phyloP scores from a whole-genome alignment of 1,140 invertebrate species.

The Paraescarpia echinospica region DNA sequence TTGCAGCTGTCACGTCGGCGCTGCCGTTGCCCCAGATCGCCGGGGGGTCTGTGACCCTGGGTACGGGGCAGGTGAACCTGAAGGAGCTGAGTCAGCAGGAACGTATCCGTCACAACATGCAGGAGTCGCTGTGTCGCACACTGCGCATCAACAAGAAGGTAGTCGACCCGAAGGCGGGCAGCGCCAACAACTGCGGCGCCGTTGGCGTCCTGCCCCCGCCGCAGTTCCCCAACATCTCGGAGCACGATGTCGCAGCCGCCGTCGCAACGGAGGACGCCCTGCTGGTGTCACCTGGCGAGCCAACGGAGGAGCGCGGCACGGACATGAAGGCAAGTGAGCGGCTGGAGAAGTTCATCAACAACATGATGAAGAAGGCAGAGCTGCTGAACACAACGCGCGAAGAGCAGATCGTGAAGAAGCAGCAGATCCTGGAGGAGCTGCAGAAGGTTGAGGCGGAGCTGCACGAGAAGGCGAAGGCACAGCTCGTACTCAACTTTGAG shows the following conservation, averaged over 20 bases:
- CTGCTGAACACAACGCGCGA: conserved; percentile 59
- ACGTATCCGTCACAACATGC: conserved; percentile 39
- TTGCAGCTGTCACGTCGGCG: background rate
- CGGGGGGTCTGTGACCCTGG: too few species aligned
- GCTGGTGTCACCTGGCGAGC: background rate
- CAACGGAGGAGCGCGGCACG: background rate
- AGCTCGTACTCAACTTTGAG: conserved; percentile 12
- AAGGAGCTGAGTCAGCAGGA: conserved; percentile 34
- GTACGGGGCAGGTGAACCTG: conserved; percentile 30
- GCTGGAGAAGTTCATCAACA: conserved; percentile 56
- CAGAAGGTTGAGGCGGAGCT: conserved; percentile 76
- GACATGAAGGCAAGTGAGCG: conserved; percentile 52
- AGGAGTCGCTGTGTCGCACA: conserved; percentile 32
- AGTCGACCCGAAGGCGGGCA: background rate
- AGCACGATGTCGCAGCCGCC: background rate
- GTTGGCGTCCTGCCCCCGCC: background rate
- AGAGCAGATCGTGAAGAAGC: conserved; percentile 72
- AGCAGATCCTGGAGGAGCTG: conserved; percentile 77
- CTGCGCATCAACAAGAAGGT: conserved; percentile 3
- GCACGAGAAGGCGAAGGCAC: conserved; percentile 65
- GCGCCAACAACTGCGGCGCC: background rate
- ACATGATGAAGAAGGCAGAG: conserved; percentile 57
- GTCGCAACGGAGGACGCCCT: background rate
- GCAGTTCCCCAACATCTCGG: background rate
- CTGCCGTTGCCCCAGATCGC: background rate